Evolutionary conservation across 2,797 vertebrate species (phyloP).

Genomic region (Hippocampus kuda): DNA sequence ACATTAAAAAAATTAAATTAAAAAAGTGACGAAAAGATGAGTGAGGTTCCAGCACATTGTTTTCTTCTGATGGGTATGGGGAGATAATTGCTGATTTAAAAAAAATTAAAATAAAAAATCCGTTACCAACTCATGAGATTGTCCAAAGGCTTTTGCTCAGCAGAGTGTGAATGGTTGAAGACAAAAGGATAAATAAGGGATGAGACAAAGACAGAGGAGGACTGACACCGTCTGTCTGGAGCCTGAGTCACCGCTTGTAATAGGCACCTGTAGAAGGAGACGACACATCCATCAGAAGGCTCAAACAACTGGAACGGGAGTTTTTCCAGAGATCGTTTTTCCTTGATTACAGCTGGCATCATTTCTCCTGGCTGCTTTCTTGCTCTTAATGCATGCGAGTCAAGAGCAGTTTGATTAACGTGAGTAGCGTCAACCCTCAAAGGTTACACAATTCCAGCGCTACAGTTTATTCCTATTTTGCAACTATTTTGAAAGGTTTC

Average conservation of each 20-base stretch:
- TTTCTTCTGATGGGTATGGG: conserved; percentile 9
- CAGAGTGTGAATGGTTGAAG: conserved; percentile 27
- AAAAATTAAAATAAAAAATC: conserved; percentile 14
- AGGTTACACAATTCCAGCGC: neutral
- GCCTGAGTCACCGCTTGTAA: conserved; percentile 80
- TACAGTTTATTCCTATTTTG: neutral
- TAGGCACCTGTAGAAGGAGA: conserved; percentile 72
- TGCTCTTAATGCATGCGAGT: neutral
- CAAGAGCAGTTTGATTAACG: conserved; percentile 2
- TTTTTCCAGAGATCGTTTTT: conserved; percentile 1
- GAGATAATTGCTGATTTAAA: conserved; percentile 20
- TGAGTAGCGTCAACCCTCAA: neutral
- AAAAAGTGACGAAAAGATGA: conserved; percentile 10
- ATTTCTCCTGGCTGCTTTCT: conserved; percentile 6
- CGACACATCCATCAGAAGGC: conserved; percentile 29
- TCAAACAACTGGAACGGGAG: neutral
- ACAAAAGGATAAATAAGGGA: conserved; percentile 36
- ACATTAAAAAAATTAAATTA: conserved; percentile 19
- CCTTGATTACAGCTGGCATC: conserved; percentile 2
- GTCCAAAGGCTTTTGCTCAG: conserved; percentile 51
- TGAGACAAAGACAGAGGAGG: conserved; percentile 24
- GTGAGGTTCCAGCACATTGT: conserved; percentile 33
- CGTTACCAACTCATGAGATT: conserved; percentile 35
- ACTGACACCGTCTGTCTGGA: conserved; percentile 33
- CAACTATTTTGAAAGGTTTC: neutral